phyloP scores from a whole-genome alignment of 2,888 invertebrate genomes.

The Cephalotes varians region DNA sequence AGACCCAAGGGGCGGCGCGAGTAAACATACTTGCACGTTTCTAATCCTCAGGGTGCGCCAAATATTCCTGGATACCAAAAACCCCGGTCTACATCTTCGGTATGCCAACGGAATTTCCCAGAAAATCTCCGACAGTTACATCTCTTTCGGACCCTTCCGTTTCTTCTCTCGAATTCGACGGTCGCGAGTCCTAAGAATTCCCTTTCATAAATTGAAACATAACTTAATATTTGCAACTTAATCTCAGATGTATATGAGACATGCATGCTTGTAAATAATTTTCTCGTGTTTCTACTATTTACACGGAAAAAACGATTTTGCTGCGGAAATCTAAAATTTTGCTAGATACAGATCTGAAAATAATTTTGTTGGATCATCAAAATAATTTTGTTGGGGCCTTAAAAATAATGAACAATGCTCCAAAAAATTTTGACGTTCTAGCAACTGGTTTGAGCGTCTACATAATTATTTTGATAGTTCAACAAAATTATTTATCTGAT shows the following conservation, averaged over 20 bases:
- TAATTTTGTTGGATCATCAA: no score
- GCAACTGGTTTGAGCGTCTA: no score
- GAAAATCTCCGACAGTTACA: conserved; percentile 20
- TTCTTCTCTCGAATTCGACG: neutral
- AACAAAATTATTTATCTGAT: no score
- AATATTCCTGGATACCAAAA: conserved; percentile 42
- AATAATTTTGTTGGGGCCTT: no score
- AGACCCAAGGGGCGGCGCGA: conserved; percentile 5
- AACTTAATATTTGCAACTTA: neutral
- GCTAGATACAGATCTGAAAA: no score
- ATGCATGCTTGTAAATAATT: neutral
- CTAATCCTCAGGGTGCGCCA: conserved; percentile 36
- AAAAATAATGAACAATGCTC: no score
- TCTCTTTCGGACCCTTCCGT: neutral
- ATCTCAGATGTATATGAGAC: neutral
- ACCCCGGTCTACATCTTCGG: neutral
- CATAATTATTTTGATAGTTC: no score
- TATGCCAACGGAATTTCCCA: conserved; percentile 16
- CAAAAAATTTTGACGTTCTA: no score
- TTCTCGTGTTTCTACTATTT: neutral
- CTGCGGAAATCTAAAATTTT: no score
- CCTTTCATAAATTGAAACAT: neutral
- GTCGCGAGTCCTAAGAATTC: neutral
- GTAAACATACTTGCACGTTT: conserved; percentile 40
- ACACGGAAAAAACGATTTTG: no score